phyloP scores from a whole-genome alignment of 2,113 vertebrate species.

The Saguinus midas region DNA sequence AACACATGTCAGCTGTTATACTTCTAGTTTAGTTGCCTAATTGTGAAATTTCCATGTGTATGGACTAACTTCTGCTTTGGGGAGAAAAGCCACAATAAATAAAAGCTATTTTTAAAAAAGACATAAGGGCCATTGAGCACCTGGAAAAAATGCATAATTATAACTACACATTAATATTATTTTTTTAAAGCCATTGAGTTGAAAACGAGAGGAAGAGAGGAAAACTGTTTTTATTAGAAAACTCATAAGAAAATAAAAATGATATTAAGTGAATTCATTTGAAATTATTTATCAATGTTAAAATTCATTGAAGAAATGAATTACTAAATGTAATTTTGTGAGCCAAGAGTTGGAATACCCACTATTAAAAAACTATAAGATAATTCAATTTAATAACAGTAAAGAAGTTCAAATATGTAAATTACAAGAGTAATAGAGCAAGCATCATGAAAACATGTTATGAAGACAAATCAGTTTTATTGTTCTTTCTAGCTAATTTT shows the following conservation, averaged over 20 bases:
- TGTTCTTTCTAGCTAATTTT: slow-evolving; percentile 22
- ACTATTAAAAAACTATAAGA: slow-evolving; percentile 14
- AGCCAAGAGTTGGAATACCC: neutral
- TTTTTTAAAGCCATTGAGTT: neutral
- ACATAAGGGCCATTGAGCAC: neutral
- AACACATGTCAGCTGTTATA: slow-evolving; percentile 53
- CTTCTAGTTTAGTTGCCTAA: slow-evolving; percentile 56
- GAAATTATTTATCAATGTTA: slow-evolving; percentile 26
- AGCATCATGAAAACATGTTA: neutral
- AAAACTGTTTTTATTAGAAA: slow-evolving; percentile 32
- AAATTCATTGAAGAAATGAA: slow-evolving; percentile 32
- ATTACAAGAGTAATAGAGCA: neutral
- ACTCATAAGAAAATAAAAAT: neutral
- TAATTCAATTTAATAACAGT: slow-evolving; percentile 4
- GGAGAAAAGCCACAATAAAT: slow-evolving; percentile 32
- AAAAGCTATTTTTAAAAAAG: slow-evolving; percentile 1
- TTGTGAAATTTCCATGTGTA: neutral
- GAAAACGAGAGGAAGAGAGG: neutral
- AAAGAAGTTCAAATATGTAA: neutral
- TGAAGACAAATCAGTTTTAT: neutral
- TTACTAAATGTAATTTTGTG: neutral
- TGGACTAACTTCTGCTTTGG: slow-evolving; percentile 24
- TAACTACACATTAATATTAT: neutral
- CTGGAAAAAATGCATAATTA: neutral
- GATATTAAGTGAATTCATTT: slow-evolving; percentile 12